Evolutionary conservation across 2,888 invertebrate genomes (phyloP), one percentile per base, ranked within the genome.

Genomic region (Scaptomyza reducta): DNA sequence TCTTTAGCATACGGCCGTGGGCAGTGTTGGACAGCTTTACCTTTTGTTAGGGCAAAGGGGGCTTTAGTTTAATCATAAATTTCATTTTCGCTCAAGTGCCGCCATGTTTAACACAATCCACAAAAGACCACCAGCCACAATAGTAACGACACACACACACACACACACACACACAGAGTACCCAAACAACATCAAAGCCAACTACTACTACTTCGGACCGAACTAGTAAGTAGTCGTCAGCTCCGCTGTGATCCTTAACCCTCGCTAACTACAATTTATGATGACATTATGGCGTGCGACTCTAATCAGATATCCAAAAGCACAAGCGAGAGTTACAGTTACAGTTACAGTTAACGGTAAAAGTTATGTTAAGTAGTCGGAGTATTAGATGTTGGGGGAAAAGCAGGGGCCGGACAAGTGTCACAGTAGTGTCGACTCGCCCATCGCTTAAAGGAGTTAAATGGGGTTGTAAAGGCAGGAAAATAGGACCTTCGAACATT

Each of bases 281-380:
- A 87, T 86, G 81, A 81, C 80, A 82, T 86, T 89, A 89, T 89
- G 73, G 84, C 90, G 88, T 87, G 82, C 70, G 59, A 72, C 53
- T 60, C 59, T 83, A 83, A 79, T 87, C 79, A 79, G 74, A 74
- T 77, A 63, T 35, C 45, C 47, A 33, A 55, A 33, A 33, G 64
- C 47, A n/a, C 41, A 27, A 60, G 45, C 35, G 63, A 60, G 55
- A 72, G 56, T 73, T 66, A 77, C 71, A 70, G 55, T 55, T 76
- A 33, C 35, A 40, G 40, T 40, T 58, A 57, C 46, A 71, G 55
- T 58, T 77, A 55, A 73, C 65, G 58, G 46, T 53, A 35, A 62
- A 55, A 56, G 62, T 67, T 67, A 16, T 77, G 55, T 60, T 60
- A 57, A 57, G 31, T 44, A 31, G 38, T 38, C 27, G 56, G 59